A percentile compares a stretch with the other conserved stretches of the same genome.
These are phyloP conservation scores for Petrophora chlorosata DNA, from an alignment of 2,888 invertebrate genomes.

Conservation along the genomic window DNA sequence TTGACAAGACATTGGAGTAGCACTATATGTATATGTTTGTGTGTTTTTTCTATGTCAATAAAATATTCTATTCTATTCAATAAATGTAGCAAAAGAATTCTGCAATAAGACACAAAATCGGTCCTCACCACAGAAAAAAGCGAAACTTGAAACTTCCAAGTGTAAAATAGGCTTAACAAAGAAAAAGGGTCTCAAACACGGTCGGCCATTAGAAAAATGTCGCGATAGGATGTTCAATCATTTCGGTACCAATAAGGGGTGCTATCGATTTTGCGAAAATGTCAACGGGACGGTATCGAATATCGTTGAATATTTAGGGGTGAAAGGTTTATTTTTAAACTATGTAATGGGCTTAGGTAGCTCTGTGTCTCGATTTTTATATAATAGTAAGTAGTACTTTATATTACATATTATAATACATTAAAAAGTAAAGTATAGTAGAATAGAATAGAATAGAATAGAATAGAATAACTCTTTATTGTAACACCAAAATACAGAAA, in stretches of 20 bases:
- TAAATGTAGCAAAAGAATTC: too few relatives aligned
- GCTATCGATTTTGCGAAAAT: constrained; percentile 82
- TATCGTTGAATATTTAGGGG: constrained; percentile 60
- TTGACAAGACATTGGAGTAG: too few relatives aligned
- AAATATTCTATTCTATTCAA: too few relatives aligned
- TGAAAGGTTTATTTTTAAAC: constrained; percentile 28
- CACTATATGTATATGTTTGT: too few relatives aligned
- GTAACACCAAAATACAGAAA: too few relatives aligned
- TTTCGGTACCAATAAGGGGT: constrained; percentile 82
- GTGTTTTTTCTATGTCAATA: too few relatives aligned
- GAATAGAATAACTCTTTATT: too few relatives aligned
- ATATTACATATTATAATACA: neutral
- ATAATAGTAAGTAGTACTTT: neutral
- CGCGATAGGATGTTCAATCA: constrained; percentile 84
- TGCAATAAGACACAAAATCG: too few relatives aligned
- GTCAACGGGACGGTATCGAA: constrained; percentile 72
- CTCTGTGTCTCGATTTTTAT: neutral
- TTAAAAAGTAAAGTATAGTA: too few relatives aligned
- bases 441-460: too few relatives aligned
- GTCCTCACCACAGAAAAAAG: neutral
- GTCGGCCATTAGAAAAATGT: constrained; percentile 82
- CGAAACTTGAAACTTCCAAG: constrained; percentile 18
- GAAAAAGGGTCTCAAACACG: constrained; percentile 80
- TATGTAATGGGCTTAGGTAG: too few relatives aligned
- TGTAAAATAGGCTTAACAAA: constrained; percentile 63